Evolutionary conservation across 1,140 invertebrate genomes (phyloP).

Genomic region (Carposina sasakii): DNA sequence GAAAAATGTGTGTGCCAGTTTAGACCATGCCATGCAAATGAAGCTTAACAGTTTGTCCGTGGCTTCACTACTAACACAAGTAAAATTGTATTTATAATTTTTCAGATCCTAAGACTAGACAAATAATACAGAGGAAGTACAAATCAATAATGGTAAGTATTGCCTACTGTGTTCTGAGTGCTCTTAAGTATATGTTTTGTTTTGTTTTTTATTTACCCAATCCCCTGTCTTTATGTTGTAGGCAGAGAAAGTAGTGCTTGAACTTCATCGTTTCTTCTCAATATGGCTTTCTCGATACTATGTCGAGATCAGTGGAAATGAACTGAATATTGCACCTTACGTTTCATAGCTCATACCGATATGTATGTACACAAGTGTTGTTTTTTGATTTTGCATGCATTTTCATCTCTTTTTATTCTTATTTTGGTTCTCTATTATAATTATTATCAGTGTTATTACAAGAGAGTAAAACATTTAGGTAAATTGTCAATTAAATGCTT

Average conservation of each 20-base stretch:
- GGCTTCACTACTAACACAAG: too few species aligned
- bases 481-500: too few species aligned
- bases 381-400: slow-evolving; percentile 44
- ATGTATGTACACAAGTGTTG: slow-evolving; percentile 55
- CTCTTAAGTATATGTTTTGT: slow-evolving; percentile 14
- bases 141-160: slow-evolving; percentile 97
- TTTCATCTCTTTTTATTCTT: slow-evolving; percentile 20
- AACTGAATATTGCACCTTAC: slow-evolving; percentile 53
- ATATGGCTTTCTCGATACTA: slow-evolving; percentile 67
- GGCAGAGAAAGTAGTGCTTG: slow-evolving; percentile 70
- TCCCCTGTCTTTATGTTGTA: slow-evolving; percentile 62
- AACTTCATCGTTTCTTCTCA: slow-evolving; percentile 67
- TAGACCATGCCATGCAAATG: too few species aligned
- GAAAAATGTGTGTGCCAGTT: too few species aligned
- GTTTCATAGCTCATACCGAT: slow-evolving; percentile 53
- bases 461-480: too few species aligned
- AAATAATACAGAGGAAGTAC: slow-evolving; percentile 97
- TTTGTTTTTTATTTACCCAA: slow-evolving; percentile 38
- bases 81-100: too few species aligned
- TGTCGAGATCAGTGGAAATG: slow-evolving; percentile 51
- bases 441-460: too few species aligned
- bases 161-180: slow-evolving; percentile 23
- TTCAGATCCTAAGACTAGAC: slow-evolving; percentile 97
- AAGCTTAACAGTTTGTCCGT: too few species aligned
- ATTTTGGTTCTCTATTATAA: too few species aligned